Evolutionary conservation across 2,113 vertebrate species (phyloP).

Genomic region (Pluvianellus socialis): DNA sequence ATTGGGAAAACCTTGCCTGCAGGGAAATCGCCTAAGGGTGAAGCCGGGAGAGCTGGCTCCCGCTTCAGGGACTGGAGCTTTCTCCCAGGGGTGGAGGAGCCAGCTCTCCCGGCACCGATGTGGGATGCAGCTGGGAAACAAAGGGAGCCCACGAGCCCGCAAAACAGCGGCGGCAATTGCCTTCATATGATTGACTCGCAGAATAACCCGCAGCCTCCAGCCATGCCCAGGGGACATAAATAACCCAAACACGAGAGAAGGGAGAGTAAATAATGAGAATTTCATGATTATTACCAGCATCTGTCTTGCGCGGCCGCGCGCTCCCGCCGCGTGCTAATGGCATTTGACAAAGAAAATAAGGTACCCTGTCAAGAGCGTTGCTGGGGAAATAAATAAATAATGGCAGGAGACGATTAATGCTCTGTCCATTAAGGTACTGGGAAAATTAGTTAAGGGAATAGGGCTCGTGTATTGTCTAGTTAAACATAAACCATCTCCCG

Average conservation of each 20-base stretch:
- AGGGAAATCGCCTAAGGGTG: not conserved
- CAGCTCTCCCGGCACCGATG: rapidly evolving
- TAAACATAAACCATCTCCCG: slow-evolving; percentile 12
- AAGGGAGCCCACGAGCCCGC: not conserved
- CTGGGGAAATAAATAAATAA: slow-evolving; percentile 60
- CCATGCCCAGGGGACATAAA: slow-evolving; percentile 12
- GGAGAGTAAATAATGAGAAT: slow-evolving; percentile 54
- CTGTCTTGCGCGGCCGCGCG: not conserved
- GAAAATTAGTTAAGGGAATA: slow-evolving; percentile 54
- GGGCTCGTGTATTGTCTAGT: not conserved
- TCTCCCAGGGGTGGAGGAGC: not conserved
- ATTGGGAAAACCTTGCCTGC: not conserved
- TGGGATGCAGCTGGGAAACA: not conserved
- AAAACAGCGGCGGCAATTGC: not conserved
- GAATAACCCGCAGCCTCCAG: not conserved
- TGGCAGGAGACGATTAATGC: slow-evolving; percentile 3
- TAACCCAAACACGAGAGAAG: slow-evolving; percentile 28
- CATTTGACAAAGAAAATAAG: slow-evolving; percentile 65
- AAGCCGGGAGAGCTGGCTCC: not conserved
- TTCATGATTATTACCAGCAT: slow-evolving; percentile 58
- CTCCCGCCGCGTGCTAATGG: slow-evolving; percentile 44
- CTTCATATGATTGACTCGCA: not conserved
- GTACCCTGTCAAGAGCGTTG: slow-evolving; percentile 32
- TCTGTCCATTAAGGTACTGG: not conserved
- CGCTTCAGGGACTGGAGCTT: not conserved